Percentiles rank a stretch among this genome's conserved stretches.
Conservation (phyloP, 2,797 vertebrate species). For the Alcedo quadribrachys region DNA sequence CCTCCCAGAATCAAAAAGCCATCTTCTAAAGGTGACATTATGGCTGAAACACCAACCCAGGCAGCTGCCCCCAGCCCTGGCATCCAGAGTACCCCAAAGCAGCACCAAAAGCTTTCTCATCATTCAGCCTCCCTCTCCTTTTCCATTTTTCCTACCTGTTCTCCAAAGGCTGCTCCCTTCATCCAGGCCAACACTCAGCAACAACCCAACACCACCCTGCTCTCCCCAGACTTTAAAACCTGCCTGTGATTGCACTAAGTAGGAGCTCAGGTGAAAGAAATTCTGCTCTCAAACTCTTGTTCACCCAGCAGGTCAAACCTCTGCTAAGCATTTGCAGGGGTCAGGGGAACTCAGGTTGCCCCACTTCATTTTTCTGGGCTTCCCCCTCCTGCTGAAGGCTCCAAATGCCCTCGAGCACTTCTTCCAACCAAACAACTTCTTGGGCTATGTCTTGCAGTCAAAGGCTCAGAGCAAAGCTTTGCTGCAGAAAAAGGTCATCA, state of each 20-base stretch:
- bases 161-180: background rate
- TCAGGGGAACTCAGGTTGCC: background rate
- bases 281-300: background rate
- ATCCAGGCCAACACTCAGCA: rapidly evolving
- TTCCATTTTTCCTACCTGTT: background rate
- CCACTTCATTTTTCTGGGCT: background rate
- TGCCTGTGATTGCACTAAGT: background rate
- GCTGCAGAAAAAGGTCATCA: background rate
- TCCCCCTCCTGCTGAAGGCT: background rate
- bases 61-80: background rate
- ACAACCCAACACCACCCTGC: rapidly evolving
- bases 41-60: background rate
- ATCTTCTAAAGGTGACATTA: background rate
- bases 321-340: background rate
- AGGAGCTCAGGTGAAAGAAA: background rate
- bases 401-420: background rate
- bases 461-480: background rate
- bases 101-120: background rate
- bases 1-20: background rate
- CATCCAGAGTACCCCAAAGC: background rate
- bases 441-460: background rate
- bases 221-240: background rate
- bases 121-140: background rate
- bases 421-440: background rate
- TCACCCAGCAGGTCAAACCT: background rate